A percentile compares a stretch with the other conserved stretches of the same genome.
These are phyloP conservation scores for Cydia amplana DNA, from an alignment of 1,140 invertebrate species.

Conservation along the genomic window DNA sequence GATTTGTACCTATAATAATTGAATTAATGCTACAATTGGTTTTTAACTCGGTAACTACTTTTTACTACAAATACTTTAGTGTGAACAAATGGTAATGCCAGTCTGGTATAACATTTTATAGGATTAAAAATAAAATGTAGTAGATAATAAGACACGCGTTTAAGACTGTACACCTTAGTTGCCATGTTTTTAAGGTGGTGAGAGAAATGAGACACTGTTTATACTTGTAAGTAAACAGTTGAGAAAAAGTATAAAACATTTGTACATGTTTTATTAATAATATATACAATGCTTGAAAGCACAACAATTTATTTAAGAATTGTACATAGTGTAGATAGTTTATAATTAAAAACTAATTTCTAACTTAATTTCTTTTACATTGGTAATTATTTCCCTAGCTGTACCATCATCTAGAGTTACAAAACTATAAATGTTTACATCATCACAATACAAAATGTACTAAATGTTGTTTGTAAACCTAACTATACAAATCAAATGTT, in stretches of 20 bases:
- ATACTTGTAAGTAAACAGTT: neutral
- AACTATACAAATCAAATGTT: neutral
- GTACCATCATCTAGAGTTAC: neutral
- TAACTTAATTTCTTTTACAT: neutral
- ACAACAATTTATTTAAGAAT: neutral
- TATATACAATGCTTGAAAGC: neutral
- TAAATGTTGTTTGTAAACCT: neutral
- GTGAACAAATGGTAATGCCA: neutral
- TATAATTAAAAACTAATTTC: neutral
- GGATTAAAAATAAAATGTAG: neutral
- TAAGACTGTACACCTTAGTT: conserved; percentile 16
- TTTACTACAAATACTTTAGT: conserved; percentile 23
- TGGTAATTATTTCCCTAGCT: neutral
- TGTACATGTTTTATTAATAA: neutral
- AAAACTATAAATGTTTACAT: neutral
- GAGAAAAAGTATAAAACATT: neutral
- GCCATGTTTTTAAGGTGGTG: neutral
- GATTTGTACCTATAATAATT: neutral
- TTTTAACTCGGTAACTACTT: too few relatives aligned
- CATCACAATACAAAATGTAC: neutral
- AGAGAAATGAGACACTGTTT: neutral
- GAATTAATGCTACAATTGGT: too few relatives aligned
- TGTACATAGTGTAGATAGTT: conserved; percentile 24
- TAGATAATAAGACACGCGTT: neutral
- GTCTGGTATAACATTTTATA: neutral